Conservation (phyloP, 2,888 invertebrate species). For the Trachelus tabidus region DNA sequence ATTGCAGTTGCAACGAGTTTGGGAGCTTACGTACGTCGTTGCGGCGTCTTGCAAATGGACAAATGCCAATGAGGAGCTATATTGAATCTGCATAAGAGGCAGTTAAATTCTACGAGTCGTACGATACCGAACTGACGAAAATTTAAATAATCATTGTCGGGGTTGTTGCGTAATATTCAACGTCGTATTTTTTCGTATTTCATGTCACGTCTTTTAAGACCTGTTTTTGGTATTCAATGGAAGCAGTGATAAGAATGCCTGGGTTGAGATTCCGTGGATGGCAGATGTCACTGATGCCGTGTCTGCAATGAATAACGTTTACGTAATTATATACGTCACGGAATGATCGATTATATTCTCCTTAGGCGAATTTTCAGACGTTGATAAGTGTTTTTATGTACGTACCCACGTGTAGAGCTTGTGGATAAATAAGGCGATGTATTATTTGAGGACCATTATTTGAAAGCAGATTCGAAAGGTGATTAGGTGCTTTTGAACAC, state of each 20-base stretch:
- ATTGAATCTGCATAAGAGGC: not conserved
- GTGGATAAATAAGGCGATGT: not conserved
- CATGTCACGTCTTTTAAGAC: not conserved
- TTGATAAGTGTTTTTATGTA: not conserved
- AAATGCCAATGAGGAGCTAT: not conserved
- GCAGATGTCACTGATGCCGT: not conserved
- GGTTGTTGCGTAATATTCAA: not conserved
- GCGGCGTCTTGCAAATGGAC: not conserved
- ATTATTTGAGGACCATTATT: not conserved
- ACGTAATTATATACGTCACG: not conserved
- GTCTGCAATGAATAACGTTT: not conserved
- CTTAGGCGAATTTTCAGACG: not conserved
- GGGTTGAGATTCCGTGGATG: not conserved
- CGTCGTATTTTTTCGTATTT: not conserved
- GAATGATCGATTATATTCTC: not conserved
- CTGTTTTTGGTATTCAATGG: not conserved
- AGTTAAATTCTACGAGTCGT: not conserved
- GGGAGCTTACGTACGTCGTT: not conserved
- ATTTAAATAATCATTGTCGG: not conserved
- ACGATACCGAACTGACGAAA: not conserved
- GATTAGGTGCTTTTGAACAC: not conserved
- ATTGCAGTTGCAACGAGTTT: not conserved
- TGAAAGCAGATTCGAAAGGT: not conserved
- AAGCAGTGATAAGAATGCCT: not conserved
- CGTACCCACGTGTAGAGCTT: not conserved